phyloP scores from a whole-genome alignment of 2,888 invertebrate species.

The Willowsia nigromaculata region DNA sequence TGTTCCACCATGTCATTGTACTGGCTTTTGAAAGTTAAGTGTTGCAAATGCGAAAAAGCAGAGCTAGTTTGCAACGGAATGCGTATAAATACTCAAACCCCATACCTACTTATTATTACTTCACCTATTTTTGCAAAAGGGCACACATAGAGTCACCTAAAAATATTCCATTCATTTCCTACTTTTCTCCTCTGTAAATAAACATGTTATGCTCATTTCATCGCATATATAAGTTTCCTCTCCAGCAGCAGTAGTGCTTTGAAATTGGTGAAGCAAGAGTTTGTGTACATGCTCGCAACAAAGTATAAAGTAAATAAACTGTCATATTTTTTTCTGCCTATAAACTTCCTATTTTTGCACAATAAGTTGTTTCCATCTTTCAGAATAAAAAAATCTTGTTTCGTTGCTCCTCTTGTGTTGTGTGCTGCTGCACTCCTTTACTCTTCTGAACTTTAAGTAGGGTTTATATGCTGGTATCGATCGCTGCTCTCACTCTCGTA shows the following conservation, averaged over 20 bases:
- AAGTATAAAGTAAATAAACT: slow-evolving; percentile 5
- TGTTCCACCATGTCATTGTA: neutral
- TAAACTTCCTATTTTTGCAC: neutral
- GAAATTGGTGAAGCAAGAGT: neutral
- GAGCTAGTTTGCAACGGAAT: neutral
- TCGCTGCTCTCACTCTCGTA: neutral
- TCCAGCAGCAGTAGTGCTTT: too few species aligned
- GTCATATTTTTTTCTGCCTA: neutral
- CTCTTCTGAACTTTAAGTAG: neutral
- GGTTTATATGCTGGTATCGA: neutral
- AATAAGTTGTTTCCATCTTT: slow-evolving; percentile 29
- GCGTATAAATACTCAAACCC: neutral
- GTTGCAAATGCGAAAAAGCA: neutral
- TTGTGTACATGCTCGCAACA: neutral
- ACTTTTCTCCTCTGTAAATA: slow-evolving; percentile 1
- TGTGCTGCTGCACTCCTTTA: neutral
- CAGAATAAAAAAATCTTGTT: neutral
- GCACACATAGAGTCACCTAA: neutral
- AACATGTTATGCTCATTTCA: slow-evolving; percentile 8
- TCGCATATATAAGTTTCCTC: too few species aligned
- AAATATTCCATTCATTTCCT: slow-evolving; percentile 25
- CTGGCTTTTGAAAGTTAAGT: neutral
- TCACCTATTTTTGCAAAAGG: neutral
- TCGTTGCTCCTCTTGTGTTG: neutral
- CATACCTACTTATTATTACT: neutral